Evolutionary conservation across 2,888 invertebrate genomes (phyloP), one percentile per base, ranked within the genome.

Genomic region (Diaprepes abbreviatus): DNA sequence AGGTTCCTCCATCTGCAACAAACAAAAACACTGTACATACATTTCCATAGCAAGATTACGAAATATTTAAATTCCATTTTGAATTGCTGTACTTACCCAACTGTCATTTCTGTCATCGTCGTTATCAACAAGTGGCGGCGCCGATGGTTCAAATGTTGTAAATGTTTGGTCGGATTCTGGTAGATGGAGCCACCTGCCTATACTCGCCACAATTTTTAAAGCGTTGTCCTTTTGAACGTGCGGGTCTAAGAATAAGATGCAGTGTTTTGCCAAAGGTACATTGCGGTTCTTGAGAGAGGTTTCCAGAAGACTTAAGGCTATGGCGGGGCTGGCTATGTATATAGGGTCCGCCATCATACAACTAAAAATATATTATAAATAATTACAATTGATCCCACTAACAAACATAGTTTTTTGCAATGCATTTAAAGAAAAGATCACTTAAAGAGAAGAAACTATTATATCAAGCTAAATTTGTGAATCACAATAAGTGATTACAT

Each of bases 221-320:
- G 91, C 92, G 55, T 89, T 92, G 14, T 87, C 86, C 2, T 87
- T 86, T 66, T 87, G 88, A 28, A 93, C 82, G 81, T 90, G 88
- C 64, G 86, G 86, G 74, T 90, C 89, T 38, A 94, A 86, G 63
- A 89, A 90, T 28, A 87, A 85, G 19, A 91, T 89, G 78, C 93
- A 93, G 66, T 89, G 86, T 72, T 89, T 88, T 1, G 91, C 90
- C 57, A 94, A 85, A 16, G 89, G 90, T 4, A 89, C 87, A 76
- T 93, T 91, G 48, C 92, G 85, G 79, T 93, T 91, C 78, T 91
- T 91, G 79, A 92, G 90, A 17, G 93, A 92, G 1, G 91, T 91
- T 73, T 91, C 90, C 21, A 94, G 87, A 0, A 93, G 88, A 36
- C 89, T 87, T 19, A 93, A 85, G 4, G 92, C 92, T 0, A 90